Base-by-base conservation (phyloP, 2,888 invertebrate genomes). In the Chesias legatella region DNA sequence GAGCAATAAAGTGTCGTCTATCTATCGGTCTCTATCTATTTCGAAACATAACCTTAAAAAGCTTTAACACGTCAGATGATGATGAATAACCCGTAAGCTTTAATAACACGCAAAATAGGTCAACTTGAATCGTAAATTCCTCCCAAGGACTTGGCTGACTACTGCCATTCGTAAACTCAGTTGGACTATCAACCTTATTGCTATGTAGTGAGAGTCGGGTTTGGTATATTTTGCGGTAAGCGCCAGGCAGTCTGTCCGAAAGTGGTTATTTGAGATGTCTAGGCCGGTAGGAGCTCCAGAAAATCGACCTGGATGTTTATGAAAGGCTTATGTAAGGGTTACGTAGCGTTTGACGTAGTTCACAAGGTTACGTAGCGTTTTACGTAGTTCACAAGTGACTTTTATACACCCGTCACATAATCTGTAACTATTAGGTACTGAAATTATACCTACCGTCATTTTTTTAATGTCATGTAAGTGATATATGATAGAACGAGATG, bases 231-330 rank as follows among this genome's bases (percentile, higher is more conserved):
- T 7, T 27, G n/a, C 7, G 31, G 7, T 13, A 10, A 67, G 58
- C 60, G 64, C 51, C 70, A 39, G 31, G 38, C 45, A 30, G 70
- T 67, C 70, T 69, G 52, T 41, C 9, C 10, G 24, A 10, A 37
- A 17, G 44, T 49, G 51, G 51, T 55, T 37, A 58, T 61, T 59
- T 55, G 53, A 58, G 59, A 52, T 56, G 71, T 66, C 65, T 67
- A 62, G 73, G 72, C 67, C 73, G 63, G 48, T 53, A 55, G 58
- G 63, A 60, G 47, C 50, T 52, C 40, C 31, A 38, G 43, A 37
- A 51, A 67, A 72, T 71, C 56, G 73, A 70, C 49, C 65, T 57
- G 59, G 55, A 49, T 51, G 42, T 51, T 46, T 38, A 20, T 22
- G 8, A 36, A 28, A 40, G n/a, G 8, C 31, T 58, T 57, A 44